Base-by-base conservation (phyloP, 2,888 invertebrate genomes). In the Himalopsyche tibetana region DNA sequence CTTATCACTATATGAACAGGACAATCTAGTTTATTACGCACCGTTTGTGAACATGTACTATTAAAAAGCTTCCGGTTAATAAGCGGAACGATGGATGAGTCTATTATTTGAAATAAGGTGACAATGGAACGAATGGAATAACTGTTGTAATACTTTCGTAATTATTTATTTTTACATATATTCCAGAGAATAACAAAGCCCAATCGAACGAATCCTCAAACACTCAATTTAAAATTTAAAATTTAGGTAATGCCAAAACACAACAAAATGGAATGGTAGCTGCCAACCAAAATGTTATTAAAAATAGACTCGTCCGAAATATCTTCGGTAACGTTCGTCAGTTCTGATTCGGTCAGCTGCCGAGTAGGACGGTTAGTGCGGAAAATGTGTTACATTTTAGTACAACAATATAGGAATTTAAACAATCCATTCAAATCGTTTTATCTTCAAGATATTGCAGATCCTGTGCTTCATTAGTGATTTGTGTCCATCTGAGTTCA, bases 281-380 rank as follows among this genome's bases (percentile, higher is more conserved):
- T 85, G 88, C 88, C 88, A 87, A 85, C 84, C 82, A 84, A 83
- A 85, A 88, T 88, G 88, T 87, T 87, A 87, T 87, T 88, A 87
- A 87, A 87, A 86, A 88, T 88, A 88, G 88, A 87, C 88, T 88
- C 88, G 88, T 86, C 88, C 87, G 87, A 81, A 56, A 85, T 85
- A 88, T 88, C 86, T 87, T 87, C 87, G 84, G 87, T 82, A 56
- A 84, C 86, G 83, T 85, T 90, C 89, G 89, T 92, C 94, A 94
- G 94, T 94, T 94, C 93, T 94, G 93, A 93, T 94, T 93, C 92
- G 92, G 92, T 93, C 92, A 93, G 91, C 92, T 92, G 92, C 91
- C 91, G 92, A 91, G 92, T 89, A 90, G 91, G 93, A 93, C 93
- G 93, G 92, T 90, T 91, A 90, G 86, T 40, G 83, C 90, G 90